Percentiles rank a stretch among this genome's conserved stretches.
Conservation (phyloP, 2,888 invertebrate species). For the Zhuqinia jingwanae region DNA sequence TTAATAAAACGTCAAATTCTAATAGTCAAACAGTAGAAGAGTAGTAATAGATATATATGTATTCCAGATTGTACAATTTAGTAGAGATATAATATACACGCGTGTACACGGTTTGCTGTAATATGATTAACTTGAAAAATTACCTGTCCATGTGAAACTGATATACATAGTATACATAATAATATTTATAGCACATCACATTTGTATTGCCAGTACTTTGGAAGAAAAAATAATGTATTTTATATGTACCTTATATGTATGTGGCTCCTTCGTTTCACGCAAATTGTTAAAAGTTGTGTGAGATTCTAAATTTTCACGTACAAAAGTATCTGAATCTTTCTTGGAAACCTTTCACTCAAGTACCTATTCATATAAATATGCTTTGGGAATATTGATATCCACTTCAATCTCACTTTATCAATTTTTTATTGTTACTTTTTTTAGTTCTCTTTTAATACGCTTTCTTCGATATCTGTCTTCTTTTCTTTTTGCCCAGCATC, state of each 20-base stretch:
- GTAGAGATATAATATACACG: not conserved
- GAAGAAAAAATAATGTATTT: not conserved
- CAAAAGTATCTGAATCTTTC: slow-evolving; percentile 36
- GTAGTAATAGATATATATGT: no score
- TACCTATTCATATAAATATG: not conserved
- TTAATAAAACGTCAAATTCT: not conserved
- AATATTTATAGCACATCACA: no score
- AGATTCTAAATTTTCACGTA: slow-evolving; percentile 31
- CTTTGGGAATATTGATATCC: not conserved
- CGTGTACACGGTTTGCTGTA: not conserved
- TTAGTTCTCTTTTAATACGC: no score
- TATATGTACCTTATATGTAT: slow-evolving; percentile 19
- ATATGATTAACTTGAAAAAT: not conserved
- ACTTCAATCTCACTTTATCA: no score
- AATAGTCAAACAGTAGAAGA: not conserved
- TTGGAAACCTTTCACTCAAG: slow-evolving; percentile 26
- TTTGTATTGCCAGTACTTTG: not conserved
- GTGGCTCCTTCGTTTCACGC: not conserved
- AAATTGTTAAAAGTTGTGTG: not conserved
- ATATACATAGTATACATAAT: not conserved
- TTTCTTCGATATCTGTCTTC: no score
- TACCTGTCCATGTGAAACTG: slow-evolving; percentile 1
- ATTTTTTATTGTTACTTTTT: no score
- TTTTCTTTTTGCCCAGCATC: no score
- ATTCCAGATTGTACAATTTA: no score